Evolutionary conservation across 2,797 vertebrate species (phyloP), one percentile per base, ranked within the genome.

Genomic region (Pseudomugil gertrudae): DNA sequence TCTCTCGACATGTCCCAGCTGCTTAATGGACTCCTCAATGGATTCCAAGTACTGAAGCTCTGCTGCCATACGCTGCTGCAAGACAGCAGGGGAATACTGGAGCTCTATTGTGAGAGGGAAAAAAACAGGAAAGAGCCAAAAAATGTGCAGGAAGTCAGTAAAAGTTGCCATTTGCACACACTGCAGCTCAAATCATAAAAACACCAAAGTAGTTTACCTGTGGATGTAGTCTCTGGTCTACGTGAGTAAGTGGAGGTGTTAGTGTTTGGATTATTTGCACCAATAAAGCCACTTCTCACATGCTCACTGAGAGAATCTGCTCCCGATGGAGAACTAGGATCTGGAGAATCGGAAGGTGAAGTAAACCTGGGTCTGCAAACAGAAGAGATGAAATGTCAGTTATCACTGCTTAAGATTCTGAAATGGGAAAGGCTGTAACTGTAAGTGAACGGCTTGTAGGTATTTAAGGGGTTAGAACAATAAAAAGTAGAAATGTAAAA

Each of bases 31-130:
- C 86, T 98, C 97, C 84, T 99, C 97, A 5, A 98, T 92, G 3
- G 95, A 95, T n/a, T 94, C 96, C 57, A 99, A 84, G 81, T 97
- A 98, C 64, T 91, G 95, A 56, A 99, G 90, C 63, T 99, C 97
- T 24, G 94, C 95, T 0, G 94, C 89, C 89, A 99, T 84, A 0
- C 95, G 95, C 57, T 97, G 96, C 72, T 98, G 95, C 77, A 99
- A 91, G 13, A 91, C 94, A 24, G 93, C 92, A 23, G 98, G 98
- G 19, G 96, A 95, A 82, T 95, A 96, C 9, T 93, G 94, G 51
- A 95, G 92, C 21, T 93, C 89, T 9, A 93, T 96, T 98, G 74
- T 30, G 58, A 61, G 53, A 45, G 6, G 14, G 53, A 43, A 5
- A 15, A 7, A 62, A 17, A 6, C 11, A 36, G 11, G 14, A 14